Base-by-base conservation (phyloP, 2,113 vertebrate genomes). In the Myotis lucifugus region DNA sequence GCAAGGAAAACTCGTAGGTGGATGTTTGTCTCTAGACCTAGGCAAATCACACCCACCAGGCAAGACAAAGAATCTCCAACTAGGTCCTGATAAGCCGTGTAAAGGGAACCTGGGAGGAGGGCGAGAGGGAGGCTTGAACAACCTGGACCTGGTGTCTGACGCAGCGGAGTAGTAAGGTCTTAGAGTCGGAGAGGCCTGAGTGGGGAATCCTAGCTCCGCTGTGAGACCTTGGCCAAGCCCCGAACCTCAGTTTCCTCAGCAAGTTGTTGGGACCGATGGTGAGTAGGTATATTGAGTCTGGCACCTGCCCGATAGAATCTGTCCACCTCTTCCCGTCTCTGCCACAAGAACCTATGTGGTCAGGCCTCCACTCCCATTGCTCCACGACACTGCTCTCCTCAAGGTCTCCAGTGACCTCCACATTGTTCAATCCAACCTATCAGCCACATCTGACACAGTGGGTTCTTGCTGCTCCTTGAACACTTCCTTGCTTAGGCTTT, bases 11-110 rank as follows among this genome's bases (percentile, higher is more conserved):
- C 52, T 25, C 23, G 94, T 92, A 88, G 97, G 96, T 3, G 0
- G 61, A 11, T 95, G 48, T 86, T 92, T 92, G 93, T 94, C 88
- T 94, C 85, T 92, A 90, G 59, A 92, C 88, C 56, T 64, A 96
- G 85, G 95, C 77, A 90, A 88, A 92, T 96, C 94, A 95, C 92
- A 95, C 93, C 90, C 88, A 97, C 73, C 40, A 89, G 37, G 56
- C 40, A 66, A 88, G 85, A 83, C 2, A 5, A 21, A 46, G 79
- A 84, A 50, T 88, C 67, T 67, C 52, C 74, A 85, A 23, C 29
- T 14, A 46, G 72, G 54, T 84, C 54, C 81, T 0, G 1, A 69
- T 32, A 17, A 66, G 48, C 34, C 6, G 0, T 27, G 34, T 8
- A 19, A 69, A 81, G 84, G 76, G 25, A 90, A 78, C 29, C 18